Evolutionary conservation across 1,140 invertebrate species (phyloP), one percentile per base, ranked within the genome.

Genomic region (Polyergus mexicanus): DNA sequence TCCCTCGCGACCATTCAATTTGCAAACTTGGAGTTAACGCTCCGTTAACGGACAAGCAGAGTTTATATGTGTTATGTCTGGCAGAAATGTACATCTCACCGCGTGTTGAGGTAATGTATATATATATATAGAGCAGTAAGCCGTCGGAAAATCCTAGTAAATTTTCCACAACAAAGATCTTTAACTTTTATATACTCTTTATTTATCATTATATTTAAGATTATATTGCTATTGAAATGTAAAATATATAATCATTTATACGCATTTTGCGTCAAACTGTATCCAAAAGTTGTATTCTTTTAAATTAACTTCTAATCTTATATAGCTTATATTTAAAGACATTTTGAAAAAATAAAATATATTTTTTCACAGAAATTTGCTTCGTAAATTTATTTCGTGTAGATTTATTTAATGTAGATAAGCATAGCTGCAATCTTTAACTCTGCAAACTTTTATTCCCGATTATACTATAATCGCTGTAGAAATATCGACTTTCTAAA

Each of bases 1-100:
- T 8, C 22, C 65, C 76, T 54, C 13, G 68, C 66, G 3, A 60
- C 25, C 54, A 54, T 28, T 72, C 68, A 83, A 83, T 72, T 72
- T 83, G 22, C 77, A 38, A 72, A 83, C 51, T 72, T 74, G 1
- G n/a, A 32, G 35, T 54, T 74, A 32, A 68, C 44, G 35, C 44
- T 41, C 28, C 6, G 47, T 69, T 51, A 51, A 47, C 78, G 54
- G 60, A 19, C 11, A 25, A 16, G n/a, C 11, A 25, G 44, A 74
- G 41, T 74, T 83, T 47, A 38, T 19, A 54, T 13, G 16, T 71
- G 16, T 66, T 38, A 25, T 51, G 47, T 41, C 19, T 47, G 38
- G 16, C 16, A 83, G 72, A 83, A 83, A 60, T 72, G 16, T 8
- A 71, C 35, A 60, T 58, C 47, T 28, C 38, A 10, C 13, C 8